A percentile compares a stretch with the other conserved stretches of the same genome.
These are phyloP conservation scores for Cactoblastis cactorum DNA, from an alignment of 2,888 invertebrate genomes.

Conservation along the genomic window DNA sequence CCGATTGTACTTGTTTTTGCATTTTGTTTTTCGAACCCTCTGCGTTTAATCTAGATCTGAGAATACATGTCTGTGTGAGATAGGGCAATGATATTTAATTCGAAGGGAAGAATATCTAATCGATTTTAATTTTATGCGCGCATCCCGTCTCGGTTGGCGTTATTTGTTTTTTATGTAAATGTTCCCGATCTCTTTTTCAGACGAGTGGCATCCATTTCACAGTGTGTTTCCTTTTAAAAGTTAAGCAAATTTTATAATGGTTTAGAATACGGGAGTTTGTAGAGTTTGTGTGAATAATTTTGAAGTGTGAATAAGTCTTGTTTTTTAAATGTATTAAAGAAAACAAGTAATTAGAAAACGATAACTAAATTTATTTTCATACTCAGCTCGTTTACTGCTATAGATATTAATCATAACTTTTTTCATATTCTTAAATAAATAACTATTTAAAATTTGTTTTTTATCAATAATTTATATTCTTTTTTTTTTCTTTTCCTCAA, in stretches of 20 bases:
- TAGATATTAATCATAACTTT: too few species aligned
- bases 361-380: too few species aligned
- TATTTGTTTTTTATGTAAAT: constrained; percentile 80
- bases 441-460: too few species aligned
- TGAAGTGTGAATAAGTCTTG: too few species aligned
- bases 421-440: too few species aligned
- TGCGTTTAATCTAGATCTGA: constrained; percentile 59
- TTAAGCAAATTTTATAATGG: constrained; percentile 31
- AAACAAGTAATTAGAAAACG: too few species aligned
- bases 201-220: constrained; percentile 64
- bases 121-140: constrained; percentile 79
- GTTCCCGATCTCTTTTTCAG: constrained; percentile 66
- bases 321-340: too few species aligned
- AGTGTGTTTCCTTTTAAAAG: constrained; percentile 57
- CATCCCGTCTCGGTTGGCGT: constrained; percentile 71
- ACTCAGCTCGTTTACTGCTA: too few species aligned
- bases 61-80: constrained; percentile 45
- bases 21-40: constrained; percentile 38
- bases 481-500: background rate
- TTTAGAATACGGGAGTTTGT: constrained; percentile 7
- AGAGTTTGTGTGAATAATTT: constrained; percentile 10
- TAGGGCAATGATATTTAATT: constrained; percentile 77
- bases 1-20: constrained; percentile 19
- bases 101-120: constrained; percentile 76
- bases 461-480: background rate